phyloP scores from a whole-genome alignment of 2,797 vertebrate species.

The Eospalax fontanierii region DNA sequence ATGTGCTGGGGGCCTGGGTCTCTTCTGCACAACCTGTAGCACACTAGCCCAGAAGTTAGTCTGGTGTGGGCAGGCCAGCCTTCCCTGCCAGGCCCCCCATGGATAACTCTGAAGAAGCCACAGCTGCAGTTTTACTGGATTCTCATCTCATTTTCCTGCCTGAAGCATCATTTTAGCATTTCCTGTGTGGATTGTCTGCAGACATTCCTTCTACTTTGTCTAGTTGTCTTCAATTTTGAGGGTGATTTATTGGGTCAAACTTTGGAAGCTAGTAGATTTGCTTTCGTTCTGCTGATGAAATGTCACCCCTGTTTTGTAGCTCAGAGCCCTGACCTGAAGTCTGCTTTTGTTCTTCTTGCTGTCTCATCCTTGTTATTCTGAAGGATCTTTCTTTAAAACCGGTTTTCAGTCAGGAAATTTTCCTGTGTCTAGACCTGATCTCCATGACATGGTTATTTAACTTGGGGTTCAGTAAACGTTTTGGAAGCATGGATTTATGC shows the following conservation, averaged over 20 bases:
- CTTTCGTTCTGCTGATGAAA: not conserved
- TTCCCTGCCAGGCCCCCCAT: not conserved
- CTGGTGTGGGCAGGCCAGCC: too few relatives aligned
- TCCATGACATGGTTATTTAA: not conserved
- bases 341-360: not conserved
- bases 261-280: not conserved
- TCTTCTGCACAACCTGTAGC: not conserved
- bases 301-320: too few relatives aligned
- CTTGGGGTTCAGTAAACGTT: not conserved
- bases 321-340: not conserved
- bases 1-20: too few relatives aligned
- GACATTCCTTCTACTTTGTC: not conserved
- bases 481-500: not conserved
- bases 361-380: not conserved
- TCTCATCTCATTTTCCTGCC: not conserved
- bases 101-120: not conserved
- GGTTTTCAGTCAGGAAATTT: not conserved
- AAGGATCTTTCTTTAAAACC: not conserved
- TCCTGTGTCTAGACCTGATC: not conserved
- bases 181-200: not conserved
- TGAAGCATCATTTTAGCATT: not conserved
- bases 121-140: not conserved
- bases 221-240: not conserved
- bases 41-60: accelerated
- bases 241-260: not conserved